These are phyloP conservation scores for Tinamus guttatus DNA, from an alignment of 2,113 vertebrate genomes.

Conservation along the genomic window DNA sequence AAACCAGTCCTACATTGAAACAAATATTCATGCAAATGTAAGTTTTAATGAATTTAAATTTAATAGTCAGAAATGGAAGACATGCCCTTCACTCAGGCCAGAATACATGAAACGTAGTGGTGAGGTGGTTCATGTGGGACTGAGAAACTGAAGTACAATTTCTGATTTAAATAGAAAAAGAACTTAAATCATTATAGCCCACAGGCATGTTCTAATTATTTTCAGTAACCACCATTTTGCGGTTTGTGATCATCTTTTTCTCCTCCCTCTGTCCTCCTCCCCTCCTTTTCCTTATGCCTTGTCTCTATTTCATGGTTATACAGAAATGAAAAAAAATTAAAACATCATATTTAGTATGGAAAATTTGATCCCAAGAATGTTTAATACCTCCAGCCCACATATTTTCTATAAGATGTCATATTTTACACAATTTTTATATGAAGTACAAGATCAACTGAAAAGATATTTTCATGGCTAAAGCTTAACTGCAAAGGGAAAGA, in stretches of 20 bases:
- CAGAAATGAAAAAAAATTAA: neutral
- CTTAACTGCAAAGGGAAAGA: neutral
- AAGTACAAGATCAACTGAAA: neutral
- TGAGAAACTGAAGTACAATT: neutral
- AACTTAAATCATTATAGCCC: neutral
- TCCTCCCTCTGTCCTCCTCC: neutral
- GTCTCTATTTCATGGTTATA: neutral
- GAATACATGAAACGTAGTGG: neutral
- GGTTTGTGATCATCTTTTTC: neutral
- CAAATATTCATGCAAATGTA: neutral
- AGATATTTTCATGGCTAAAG: neutral
- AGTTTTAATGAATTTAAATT: neutral
- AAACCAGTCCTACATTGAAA: neutral
- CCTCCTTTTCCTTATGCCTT: neutral
- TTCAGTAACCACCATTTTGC: constrained; percentile 5
- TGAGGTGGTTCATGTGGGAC: neutral
- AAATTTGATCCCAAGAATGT: neutral
- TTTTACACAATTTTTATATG: neutral
- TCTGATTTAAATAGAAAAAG: constrained; percentile 29
- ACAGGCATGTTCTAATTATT: constrained; percentile 6
- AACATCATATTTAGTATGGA: neutral
- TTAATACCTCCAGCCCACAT: neutral
- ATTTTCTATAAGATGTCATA: neutral
- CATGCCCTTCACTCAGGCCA: neutral
- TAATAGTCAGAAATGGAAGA: neutral